Evolutionary conservation across 2,888 invertebrate species (phyloP).

Genomic region (Nemapogon koenigi): DNA sequence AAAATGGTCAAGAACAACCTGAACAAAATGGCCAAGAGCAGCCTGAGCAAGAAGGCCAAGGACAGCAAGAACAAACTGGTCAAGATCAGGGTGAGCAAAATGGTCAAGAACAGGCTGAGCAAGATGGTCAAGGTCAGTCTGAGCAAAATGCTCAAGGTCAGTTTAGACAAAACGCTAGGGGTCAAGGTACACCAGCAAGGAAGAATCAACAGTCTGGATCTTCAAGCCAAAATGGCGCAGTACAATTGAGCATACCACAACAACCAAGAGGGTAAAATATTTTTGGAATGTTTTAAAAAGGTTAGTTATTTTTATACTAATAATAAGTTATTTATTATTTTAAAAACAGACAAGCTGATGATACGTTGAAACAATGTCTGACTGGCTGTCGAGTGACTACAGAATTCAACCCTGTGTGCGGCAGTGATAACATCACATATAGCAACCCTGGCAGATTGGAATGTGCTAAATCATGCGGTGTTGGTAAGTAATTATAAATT

Average conservation of each 20-base stretch:
- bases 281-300: not conserved
- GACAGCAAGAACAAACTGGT: not conserved
- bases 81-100: not conserved
- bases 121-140: not conserved
- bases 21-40: constrained; percentile 1
- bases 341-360: too few species aligned
- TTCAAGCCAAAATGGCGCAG: too few species aligned
- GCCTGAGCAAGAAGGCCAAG: not conserved
- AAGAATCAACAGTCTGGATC: too few species aligned
- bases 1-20: not conserved
- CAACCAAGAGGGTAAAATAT: too few species aligned
- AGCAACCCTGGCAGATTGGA: constrained; percentile 30
- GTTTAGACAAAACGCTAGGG: not conserved
- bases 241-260: too few species aligned
- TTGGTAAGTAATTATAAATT: constrained; percentile 41
- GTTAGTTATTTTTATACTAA: not conserved
- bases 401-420: constrained; percentile 53
- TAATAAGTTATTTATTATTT: too few species aligned
- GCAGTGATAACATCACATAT: constrained; percentile 38
- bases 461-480: constrained; percentile 44
- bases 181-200: too few species aligned
- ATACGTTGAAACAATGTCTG: constrained; percentile 21
- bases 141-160: constrained; percentile 2
- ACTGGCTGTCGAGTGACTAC: constrained; percentile 31
- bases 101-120: constrained; percentile 1